These are phyloP conservation scores for Eumacrocentrus americanus DNA, from an alignment of 2,888 invertebrate genomes.

Conservation along the genomic window DNA sequence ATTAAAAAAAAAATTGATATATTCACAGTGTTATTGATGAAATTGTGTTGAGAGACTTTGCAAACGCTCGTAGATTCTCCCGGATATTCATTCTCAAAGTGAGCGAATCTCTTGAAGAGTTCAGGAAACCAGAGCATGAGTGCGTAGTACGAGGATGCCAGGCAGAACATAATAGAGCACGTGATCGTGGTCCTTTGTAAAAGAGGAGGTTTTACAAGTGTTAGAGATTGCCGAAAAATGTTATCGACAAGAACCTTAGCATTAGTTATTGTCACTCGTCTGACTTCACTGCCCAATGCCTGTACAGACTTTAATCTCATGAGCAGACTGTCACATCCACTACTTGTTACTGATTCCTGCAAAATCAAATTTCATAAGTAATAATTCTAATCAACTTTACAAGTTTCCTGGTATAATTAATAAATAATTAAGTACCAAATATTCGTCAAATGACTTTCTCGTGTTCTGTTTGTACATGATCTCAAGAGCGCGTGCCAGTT, in stretches of 20 bases:
- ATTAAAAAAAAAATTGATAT: too few species aligned
- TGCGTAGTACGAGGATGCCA: slow-evolving; percentile 86
- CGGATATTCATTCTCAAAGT: slow-evolving; percentile 71
- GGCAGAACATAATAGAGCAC: slow-evolving; percentile 79
- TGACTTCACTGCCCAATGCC: background rate
- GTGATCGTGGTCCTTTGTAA: slow-evolving; percentile 75
- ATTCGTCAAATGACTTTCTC: slow-evolving; percentile 59
- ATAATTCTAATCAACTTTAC: too few species aligned
- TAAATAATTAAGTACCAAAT: slow-evolving; percentile 61
- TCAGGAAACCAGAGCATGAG: slow-evolving; percentile 92
- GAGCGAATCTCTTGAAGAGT: slow-evolving; percentile 78
- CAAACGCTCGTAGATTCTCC: slow-evolving; percentile 75
- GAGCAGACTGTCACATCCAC: slow-evolving; percentile 26
- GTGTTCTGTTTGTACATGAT: slow-evolving; percentile 74
- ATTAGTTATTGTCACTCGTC: background rate
- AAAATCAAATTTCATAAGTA: too few species aligned
- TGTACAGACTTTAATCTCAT: slow-evolving; percentile 10
- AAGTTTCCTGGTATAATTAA: too few species aligned
- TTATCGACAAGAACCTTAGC: slow-evolving; percentile 54
- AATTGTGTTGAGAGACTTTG: slow-evolving; percentile 65
- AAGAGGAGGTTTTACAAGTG: slow-evolving; percentile 74
- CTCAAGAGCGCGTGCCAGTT: slow-evolving; percentile 71
- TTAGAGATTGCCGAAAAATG: slow-evolving; percentile 76
- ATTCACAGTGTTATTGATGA: slow-evolving; percentile 17
- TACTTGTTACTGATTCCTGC: slow-evolving; percentile 32